Evolutionary conservation across 2,113 vertebrate genomes (phyloP), one percentile per base, ranked within the genome.

Genomic region (Hippoglossus stenolepis): DNA sequence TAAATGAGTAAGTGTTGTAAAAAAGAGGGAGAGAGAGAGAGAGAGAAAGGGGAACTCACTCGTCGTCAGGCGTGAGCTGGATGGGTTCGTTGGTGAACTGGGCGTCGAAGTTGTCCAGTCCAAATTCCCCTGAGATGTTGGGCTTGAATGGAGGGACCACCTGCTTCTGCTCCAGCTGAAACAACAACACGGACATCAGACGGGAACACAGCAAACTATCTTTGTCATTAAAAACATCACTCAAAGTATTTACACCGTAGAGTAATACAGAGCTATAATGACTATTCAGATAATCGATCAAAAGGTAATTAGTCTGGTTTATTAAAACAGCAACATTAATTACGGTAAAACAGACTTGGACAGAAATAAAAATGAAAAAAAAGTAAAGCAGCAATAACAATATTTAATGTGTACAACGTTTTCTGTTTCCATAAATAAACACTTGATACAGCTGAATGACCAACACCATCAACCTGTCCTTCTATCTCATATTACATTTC

Each of bases 71-170:
- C 65, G 98, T 99, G 76, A 99, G 97, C 84, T 99, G 98, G 79
- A 99, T 98, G 75, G 98, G 98, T 91, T 99, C 98, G 80, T 98
- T 99, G 70, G 98, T 99, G 93, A 99, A 99, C 63, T 99, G 98
- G 62, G 96, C 96, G 81, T 99, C 98, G 51, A 99, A 99, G 92
- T 99, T 99, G 92, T 99, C 98, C 92, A 99, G 93, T 81, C 98
- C 98, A 83, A 97, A 99, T 87, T 99, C 98, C 74, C 98, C 98
- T 74, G 97, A 99, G 94, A 99, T 99, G 92, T 99, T 99, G 83
- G 98, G 98, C 89, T 99, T 99, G 90, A 99, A 99, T 0, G 98
- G 97, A 82, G 98, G 98, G 43, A 99, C 96, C 87, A 99, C 97
- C 90, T 99, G 98, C 70, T 97, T 99, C 86, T 99, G 97, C 86